phyloP scores from a whole-genome alignment of 2,113 vertebrate genomes.

The Pteropus alecto region DNA sequence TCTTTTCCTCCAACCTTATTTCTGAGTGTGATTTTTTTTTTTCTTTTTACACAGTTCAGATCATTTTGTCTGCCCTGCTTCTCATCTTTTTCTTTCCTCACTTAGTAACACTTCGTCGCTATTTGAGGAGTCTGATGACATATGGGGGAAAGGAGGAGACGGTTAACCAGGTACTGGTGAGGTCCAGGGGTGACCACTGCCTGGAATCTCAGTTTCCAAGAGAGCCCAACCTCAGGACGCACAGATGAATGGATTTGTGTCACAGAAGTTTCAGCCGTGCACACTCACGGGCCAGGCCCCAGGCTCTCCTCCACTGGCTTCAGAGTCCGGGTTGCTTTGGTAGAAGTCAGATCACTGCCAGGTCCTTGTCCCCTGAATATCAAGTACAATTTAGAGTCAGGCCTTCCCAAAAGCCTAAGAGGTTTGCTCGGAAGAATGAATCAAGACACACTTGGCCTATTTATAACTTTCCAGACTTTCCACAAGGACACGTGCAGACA shows the following conservation, averaged over 20 bases:
- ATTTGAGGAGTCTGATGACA: background rate
- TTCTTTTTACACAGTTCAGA: background rate
- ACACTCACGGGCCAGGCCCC: background rate
- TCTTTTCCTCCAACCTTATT: background rate
- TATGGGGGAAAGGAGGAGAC: background rate
- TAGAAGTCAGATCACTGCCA: background rate
- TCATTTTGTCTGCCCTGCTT: background rate
- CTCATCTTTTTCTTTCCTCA: background rate
- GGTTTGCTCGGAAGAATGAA: background rate
- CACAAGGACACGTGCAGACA: background rate
- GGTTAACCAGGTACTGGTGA: background rate
- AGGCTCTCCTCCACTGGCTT: background rate
- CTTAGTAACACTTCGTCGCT: background rate
- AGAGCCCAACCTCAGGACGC: background rate
- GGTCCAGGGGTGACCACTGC: background rate
- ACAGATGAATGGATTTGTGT: background rate
- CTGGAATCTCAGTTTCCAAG: background rate
- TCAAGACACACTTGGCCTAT: background rate
- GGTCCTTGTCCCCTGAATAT: background rate
- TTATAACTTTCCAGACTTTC: slow-evolving; percentile 4
- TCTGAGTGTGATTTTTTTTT: background rate
- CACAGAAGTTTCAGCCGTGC: background rate
- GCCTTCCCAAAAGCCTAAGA: background rate
- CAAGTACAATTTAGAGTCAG: background rate
- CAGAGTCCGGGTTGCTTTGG: background rate